A percentile compares a stretch with the other conserved stretches of the same genome.
These are phyloP conservation scores for Tursiops truncatus DNA, from an alignment of 2,113 vertebrate species.

Conservation along the genomic window DNA sequence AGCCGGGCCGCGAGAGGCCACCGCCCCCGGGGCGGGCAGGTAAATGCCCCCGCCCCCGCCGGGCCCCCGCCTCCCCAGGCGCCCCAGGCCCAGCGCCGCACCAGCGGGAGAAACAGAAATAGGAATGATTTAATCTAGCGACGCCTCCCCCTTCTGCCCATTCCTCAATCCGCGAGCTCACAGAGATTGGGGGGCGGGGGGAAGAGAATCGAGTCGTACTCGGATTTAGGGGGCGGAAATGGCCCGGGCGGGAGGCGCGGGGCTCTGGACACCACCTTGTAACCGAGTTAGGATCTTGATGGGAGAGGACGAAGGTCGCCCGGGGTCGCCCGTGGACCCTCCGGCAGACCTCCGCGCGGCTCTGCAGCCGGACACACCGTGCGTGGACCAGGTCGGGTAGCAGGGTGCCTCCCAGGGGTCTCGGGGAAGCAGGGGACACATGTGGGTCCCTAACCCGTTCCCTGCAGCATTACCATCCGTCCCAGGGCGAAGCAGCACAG, in stretches of 20 bases:
- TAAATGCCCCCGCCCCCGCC: background rate
- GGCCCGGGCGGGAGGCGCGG: background rate
- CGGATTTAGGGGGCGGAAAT: background rate
- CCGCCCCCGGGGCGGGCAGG: slow-evolving; percentile 63
- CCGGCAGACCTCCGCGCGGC: slow-evolving; percentile 16
- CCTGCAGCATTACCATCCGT: background rate
- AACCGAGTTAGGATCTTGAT: background rate
- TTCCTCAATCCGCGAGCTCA: background rate
- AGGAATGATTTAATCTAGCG: background rate
- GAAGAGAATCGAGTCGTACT: background rate
- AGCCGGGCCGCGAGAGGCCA: slow-evolving; percentile 69
- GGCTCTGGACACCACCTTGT: background rate
- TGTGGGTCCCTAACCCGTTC: background rate
- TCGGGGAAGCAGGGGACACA: background rate
- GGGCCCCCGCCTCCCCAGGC: background rate
- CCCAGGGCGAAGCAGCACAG: background rate
- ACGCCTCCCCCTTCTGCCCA: background rate
- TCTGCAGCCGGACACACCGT: slow-evolving; percentile 73
- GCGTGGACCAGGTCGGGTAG: slow-evolving; percentile 59
- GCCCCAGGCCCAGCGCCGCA: background rate
- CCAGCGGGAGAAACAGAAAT: background rate
- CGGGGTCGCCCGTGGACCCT: background rate
- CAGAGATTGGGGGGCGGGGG: background rate
- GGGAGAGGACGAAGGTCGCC: background rate
- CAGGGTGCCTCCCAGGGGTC: slow-evolving; percentile 53